Evolutionary conservation across 2,113 vertebrate species (phyloP).

Genomic region (Brachyhypopomus gauderio): DNA sequence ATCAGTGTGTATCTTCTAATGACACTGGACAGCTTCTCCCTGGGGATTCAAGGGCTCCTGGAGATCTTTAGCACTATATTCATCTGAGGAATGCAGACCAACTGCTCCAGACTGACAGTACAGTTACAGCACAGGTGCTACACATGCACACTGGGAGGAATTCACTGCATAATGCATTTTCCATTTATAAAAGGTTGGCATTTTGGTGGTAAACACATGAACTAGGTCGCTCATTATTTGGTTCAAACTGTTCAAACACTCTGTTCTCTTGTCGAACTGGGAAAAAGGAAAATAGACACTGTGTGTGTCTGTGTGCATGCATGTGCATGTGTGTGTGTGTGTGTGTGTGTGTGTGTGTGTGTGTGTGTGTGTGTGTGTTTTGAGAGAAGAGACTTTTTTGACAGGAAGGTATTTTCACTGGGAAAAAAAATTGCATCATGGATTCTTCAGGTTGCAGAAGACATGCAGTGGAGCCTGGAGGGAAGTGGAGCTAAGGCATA

Average conservation of each 20-base stretch:
- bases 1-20: constrained; percentile 36
- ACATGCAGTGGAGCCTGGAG: not conserved
- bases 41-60: not conserved
- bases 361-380: constrained; percentile 1
- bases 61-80: constrained; percentile 16
- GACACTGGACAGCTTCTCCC: constrained; percentile 26
- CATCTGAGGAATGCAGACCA: constrained; percentile 11
- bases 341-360: not conserved
- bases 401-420: not conserved
- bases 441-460: not conserved
- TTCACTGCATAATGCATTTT: not conserved
- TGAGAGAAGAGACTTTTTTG: not conserved
- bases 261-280: not conserved
- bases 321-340: no score
- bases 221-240: not conserved
- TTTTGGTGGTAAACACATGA: not conserved
- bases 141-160: not conserved
- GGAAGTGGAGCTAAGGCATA: not conserved
- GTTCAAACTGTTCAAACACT: not conserved
- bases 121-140: constrained; percentile 3
- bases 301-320: no score
- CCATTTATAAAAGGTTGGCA: not conserved
- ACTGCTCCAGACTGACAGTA: constrained; percentile 3
- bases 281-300: no score
- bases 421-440: constrained; percentile 4